These are phyloP conservation scores for Cephus nigrinus DNA, from an alignment of 2,888 invertebrate species.

Conservation along the genomic window DNA sequence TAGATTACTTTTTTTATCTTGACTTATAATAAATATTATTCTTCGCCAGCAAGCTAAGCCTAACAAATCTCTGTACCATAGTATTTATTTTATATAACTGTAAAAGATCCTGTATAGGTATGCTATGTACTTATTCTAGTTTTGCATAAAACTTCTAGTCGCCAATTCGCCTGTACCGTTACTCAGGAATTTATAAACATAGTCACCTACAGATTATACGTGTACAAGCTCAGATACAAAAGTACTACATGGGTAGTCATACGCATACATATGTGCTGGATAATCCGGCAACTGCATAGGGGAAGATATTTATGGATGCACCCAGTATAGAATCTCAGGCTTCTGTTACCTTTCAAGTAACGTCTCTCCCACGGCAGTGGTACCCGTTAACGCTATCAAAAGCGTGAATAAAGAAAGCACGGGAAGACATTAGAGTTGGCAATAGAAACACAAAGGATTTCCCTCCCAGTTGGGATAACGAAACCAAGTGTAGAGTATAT, in stretches of 20 bases:
- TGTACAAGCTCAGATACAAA: background rate
- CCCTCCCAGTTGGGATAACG: background rate
- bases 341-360: constrained; percentile 16
- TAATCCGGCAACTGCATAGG: background rate
- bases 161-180: background rate
- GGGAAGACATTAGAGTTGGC: background rate
- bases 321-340: constrained; percentile 22
- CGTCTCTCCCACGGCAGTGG: background rate
- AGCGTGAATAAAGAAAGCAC: background rate
- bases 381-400: background rate
- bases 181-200: background rate
- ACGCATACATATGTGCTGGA: background rate
- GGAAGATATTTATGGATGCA: constrained; percentile 35
- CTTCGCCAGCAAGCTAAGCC: background rate
- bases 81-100: background rate
- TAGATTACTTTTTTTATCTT: background rate
- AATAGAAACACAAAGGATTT: background rate
- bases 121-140: background rate
- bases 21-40: background rate
- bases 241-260: background rate
- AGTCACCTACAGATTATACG: background rate
- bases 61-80: background rate
- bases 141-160: background rate
- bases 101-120: background rate
- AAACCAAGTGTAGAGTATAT: background rate